These are phyloP conservation scores for Anoplolepis gracilipes DNA, from an alignment of 1,140 invertebrate species.

Conservation along the genomic window DNA sequence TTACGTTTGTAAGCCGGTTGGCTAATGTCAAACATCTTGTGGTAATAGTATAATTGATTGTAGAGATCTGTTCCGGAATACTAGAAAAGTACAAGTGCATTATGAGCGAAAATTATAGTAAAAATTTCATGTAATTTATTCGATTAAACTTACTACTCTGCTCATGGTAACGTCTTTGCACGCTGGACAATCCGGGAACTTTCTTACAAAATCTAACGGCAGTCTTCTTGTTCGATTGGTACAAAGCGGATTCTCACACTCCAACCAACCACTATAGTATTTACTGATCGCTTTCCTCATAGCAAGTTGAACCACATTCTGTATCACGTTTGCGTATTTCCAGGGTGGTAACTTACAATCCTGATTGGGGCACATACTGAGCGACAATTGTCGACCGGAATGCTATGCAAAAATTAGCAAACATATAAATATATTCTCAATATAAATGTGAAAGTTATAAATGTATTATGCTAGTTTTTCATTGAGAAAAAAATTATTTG, in stretches of 20 bases:
- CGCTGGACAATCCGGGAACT: slow-evolving; percentile 91
- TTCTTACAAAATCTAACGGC: slow-evolving; percentile 88
- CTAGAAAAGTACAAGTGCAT: slow-evolving; percentile 82
- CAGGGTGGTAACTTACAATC: slow-evolving; percentile 88
- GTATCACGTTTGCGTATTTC: slow-evolving; percentile 89
- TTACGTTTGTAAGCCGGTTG: slow-evolving; percentile 86
- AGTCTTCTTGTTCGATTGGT: slow-evolving; percentile 89
- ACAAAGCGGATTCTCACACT: slow-evolving; percentile 96
- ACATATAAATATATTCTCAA: not conserved
- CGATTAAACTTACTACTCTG: slow-evolving; percentile 87
- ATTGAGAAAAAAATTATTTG: not conserved
- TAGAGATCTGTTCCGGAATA: slow-evolving; percentile 95
- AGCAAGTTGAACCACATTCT: slow-evolving; percentile 90
- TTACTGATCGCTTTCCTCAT: slow-evolving; percentile 89
- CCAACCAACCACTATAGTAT: slow-evolving; percentile 93
- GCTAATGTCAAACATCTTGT: slow-evolving; percentile 91
- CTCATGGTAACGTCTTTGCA: slow-evolving; percentile 92
- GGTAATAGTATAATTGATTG: slow-evolving; percentile 93
- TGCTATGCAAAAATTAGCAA: slow-evolving; percentile 63
- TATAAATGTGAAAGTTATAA: not conserved
- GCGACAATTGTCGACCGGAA: slow-evolving; percentile 82
- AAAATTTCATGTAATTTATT: not conserved
- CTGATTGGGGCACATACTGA: slow-evolving; percentile 89
- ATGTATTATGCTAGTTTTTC: not conserved
- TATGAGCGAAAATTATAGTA: not conserved